Evolutionary conservation across 2,113 vertebrate species (phyloP), one percentile per base, ranked within the genome.

Genomic region (Zosterops japonicus): DNA sequence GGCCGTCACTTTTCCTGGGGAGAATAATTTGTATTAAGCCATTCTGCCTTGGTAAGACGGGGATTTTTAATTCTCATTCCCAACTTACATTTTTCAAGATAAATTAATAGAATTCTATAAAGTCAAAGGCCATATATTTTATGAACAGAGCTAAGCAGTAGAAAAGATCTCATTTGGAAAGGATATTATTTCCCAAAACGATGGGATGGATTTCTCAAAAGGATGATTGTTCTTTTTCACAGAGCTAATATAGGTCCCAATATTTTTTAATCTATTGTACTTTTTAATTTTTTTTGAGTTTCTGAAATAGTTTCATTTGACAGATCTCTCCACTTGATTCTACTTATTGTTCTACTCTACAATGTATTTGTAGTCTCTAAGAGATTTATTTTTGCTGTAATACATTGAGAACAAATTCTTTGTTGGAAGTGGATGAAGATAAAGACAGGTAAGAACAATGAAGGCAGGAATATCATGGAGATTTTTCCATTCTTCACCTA

Each of bases 301-400:
- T 94, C 90, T 60, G 89, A 82, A 87, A 85, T 53, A 95, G 83
- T 55, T 94, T 50, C 55, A 78, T 81, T 94, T 94, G 68, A 46
- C 23, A 50, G 49, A 68, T 70, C 8, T 92, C 35, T 91, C 49
- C 79, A 29, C 61, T 65, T 86, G 35, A 53, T 95, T 81, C 35
- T 81, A 67, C 39, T 20, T 75, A 33, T 31, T 94, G 50, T 36
- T 89, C 53, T 83, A 84, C 28, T 31, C 82, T 96, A 39, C 50
- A 90, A 85, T 63, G 28, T 67, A 68, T 94, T 49, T 90, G 47
- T 61, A 36, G 42, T 44, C 36, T 87, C 76, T 71, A 75, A 76
- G 56, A 56, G 18, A 39, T 55, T 94, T 46, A 39, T 47, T 63
- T 78, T 95, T 95, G 39, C 9, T 87, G n/a, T 19, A 88, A n/a